These are phyloP conservation scores for Smithornis capensis DNA, from an alignment of 2,113 vertebrate genomes.

Conservation along the genomic window DNA sequence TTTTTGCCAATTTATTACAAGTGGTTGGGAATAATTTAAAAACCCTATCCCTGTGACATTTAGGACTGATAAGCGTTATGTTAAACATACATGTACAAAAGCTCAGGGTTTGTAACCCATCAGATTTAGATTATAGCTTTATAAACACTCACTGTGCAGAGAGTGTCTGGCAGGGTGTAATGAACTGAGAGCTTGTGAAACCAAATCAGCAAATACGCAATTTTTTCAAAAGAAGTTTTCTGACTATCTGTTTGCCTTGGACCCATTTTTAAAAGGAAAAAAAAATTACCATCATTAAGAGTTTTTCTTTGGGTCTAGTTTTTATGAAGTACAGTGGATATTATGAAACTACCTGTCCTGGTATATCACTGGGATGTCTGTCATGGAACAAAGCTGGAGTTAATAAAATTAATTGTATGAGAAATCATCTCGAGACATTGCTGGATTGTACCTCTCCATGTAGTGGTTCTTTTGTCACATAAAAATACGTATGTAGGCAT, in stretches of 20 bases:
- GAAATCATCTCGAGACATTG: not conserved
- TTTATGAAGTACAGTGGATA: accelerated
- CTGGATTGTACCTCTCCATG: not conserved
- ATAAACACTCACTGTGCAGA: not conserved
- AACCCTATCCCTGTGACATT: not conserved
- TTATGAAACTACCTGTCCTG: not conserved
- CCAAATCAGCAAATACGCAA: accelerated
- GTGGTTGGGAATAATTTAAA: not conserved
- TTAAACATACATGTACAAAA: not conserved
- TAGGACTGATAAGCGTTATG: not conserved
- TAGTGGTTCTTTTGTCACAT: not conserved
- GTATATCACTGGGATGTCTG: not conserved
- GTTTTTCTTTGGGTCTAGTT: not conserved
- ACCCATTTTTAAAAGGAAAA: not conserved
- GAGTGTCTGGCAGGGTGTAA: not conserved
- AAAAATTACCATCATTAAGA: not conserved
- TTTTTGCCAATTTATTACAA: not conserved
- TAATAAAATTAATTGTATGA: not conserved
- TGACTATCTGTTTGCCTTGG: not conserved
- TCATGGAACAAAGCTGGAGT: not conserved
- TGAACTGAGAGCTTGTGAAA: not conserved
- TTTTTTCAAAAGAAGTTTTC: not conserved
- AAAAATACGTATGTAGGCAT: not conserved
- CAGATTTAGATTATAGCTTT: not conserved
- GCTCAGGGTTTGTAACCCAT: not conserved